Evolutionary conservation across 2,113 vertebrate genomes (phyloP).

Genomic region (Trichechus manatus): DNA sequence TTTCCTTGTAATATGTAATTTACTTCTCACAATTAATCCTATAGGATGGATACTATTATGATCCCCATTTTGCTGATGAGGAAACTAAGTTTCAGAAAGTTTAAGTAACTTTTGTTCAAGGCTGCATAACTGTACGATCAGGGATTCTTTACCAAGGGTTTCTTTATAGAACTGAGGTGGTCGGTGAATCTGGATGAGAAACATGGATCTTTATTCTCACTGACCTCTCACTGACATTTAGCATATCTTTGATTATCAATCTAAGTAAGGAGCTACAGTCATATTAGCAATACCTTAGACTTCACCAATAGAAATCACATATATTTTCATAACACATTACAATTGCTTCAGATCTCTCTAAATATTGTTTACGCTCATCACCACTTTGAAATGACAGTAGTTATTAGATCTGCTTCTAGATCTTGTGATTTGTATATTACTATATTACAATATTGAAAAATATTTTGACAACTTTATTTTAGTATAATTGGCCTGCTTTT

Average conservation of each 20-base stretch:
- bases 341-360: not conserved
- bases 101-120: not conserved
- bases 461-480: constrained; percentile 27
- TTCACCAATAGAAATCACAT: not conserved
- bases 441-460: not conserved
- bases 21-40: not conserved
- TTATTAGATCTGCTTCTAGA: not conserved
- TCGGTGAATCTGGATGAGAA: not conserved
- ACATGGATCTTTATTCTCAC: not conserved
- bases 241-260: not conserved
- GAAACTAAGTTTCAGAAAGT: not conserved
- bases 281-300: no score
- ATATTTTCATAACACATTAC: not conserved
- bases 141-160: not conserved
- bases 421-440: not conserved
- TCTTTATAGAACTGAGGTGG: not conserved
- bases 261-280: not conserved
- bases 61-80: not conserved
- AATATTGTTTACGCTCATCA: not conserved
- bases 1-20: not conserved
- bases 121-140: not conserved
- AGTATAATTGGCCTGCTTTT: not conserved
- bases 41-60: not conserved
- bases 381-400: constrained; percentile 24
- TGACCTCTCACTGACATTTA: not conserved